These are phyloP conservation scores for Bubo scandiacus DNA, from an alignment of 2,113 vertebrate genomes.

Conservation along the genomic window DNA sequence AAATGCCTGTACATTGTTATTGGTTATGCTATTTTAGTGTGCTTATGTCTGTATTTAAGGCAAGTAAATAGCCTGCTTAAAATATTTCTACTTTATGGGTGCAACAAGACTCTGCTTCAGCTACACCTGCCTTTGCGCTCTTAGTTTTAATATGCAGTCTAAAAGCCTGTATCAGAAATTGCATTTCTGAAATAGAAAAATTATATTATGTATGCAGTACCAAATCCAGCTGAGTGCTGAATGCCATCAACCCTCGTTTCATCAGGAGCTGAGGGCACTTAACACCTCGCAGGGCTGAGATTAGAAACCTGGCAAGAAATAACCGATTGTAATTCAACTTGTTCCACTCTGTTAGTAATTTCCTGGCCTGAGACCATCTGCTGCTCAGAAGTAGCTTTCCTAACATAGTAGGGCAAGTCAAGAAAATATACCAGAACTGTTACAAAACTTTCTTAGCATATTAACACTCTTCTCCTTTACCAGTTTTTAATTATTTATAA, in stretches of 20 bases:
- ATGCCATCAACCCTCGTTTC: constrained; percentile 3
- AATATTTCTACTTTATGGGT: not conserved
- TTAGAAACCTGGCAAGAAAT: constrained; percentile 13
- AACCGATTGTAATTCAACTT: not conserved
- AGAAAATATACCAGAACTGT: not conserved
- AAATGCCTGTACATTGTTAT: accelerated
- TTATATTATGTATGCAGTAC: not conserved
- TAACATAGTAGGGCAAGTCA: not conserved
- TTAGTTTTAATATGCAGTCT: not conserved
- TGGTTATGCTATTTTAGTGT: not conserved
- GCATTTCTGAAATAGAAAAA: not conserved
- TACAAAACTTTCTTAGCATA: not conserved
- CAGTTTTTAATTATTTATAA: constrained; percentile 6
- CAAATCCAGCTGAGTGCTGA: not conserved
- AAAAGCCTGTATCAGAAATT: not conserved
- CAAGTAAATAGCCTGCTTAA: not conserved
- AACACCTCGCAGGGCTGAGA: not conserved
- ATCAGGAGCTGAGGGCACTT: constrained; percentile 13
- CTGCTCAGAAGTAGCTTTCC: constrained; percentile 1
- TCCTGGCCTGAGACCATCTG: constrained; percentile 29
- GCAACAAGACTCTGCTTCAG: not conserved
- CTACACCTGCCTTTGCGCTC: not conserved
- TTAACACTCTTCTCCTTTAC: not conserved
- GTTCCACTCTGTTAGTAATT: constrained; percentile 9
- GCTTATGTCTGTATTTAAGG: too few relatives aligned